Conservation (phyloP, 2,888 invertebrate genomes). For the Conchocele bisecta region DNA sequence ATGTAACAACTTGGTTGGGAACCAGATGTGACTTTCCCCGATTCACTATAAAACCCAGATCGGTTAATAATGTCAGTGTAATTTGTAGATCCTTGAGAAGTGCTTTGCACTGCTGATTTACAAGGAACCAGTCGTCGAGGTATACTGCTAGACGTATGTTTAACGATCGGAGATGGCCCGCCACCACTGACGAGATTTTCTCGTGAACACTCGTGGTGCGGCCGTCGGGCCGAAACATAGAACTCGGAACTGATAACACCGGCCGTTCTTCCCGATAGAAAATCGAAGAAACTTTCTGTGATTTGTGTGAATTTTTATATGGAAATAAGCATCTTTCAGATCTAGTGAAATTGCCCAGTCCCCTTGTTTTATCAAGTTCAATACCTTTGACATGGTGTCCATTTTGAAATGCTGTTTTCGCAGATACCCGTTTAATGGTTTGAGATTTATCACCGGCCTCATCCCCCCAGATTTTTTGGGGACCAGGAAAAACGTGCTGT, state of each 20-base stretch:
- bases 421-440: conserved; percentile 46
- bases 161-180: no score
- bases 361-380: conserved; percentile 32
- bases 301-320: conserved; percentile 25
- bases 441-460: conserved; percentile 47
- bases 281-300: conserved; percentile 35
- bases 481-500: conserved; percentile 46
- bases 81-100: no score
- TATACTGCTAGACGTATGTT: no score
- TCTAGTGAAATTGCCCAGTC: conserved; percentile 42
- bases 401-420: conserved; percentile 47
- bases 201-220: conserved; percentile 31
- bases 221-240: conserved; percentile 27
- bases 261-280: conserved; percentile 1
- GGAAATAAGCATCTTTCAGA: conserved; percentile 36
- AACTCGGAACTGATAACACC: conserved; percentile 20
- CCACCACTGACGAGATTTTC: conserved; percentile 18
- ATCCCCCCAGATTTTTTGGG: conserved; percentile 33
- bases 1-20: no score
- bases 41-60: no score
- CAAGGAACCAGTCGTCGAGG: no score
- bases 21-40: no score
- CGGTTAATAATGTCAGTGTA: no score
- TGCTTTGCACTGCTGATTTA: no score
- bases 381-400: conserved; percentile 39